Evolutionary conservation across 1,140 invertebrate genomes (phyloP).

Genomic region (Gryon sp.): DNA sequence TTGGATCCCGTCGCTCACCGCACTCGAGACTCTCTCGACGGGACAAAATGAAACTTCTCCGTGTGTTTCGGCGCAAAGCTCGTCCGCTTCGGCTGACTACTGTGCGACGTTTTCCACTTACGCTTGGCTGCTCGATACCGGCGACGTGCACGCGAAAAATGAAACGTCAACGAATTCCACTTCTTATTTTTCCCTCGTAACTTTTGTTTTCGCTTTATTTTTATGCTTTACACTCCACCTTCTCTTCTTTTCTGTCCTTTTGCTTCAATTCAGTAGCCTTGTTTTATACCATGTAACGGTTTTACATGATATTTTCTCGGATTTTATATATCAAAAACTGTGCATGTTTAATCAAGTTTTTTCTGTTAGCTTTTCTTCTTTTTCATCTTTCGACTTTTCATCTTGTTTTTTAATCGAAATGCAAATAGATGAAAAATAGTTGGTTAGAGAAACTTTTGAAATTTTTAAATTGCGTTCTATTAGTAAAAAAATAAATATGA

Average conservation of each 20-base stretch:
- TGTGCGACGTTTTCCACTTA: constrained; percentile 62
- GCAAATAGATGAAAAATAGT: no score
- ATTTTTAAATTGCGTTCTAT: no score
- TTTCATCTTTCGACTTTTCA: background rate
- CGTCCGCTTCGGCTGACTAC: constrained; percentile 53
- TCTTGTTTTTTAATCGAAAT: background rate
- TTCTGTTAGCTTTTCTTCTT: background rate
- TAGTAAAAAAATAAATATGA: no score
- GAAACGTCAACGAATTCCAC: constrained; percentile 61
- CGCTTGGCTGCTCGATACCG: constrained; percentile 52
- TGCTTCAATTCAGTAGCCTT: constrained; percentile 13
- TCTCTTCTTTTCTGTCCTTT: constrained; percentile 33
- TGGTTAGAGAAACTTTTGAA: no score
- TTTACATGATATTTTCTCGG: constrained; percentile 42
- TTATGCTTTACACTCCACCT: constrained; percentile 15
- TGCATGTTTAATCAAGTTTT: background rate
- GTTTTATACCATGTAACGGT: constrained; percentile 32
- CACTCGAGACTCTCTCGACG: constrained; percentile 65
- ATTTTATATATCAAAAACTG: constrained; percentile 21
- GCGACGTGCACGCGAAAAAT: constrained; percentile 59
- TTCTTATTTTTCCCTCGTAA: constrained; percentile 49
- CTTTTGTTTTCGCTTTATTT: constrained; percentile 42
- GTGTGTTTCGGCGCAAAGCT: constrained; percentile 34
- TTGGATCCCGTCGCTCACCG: constrained; percentile 51
- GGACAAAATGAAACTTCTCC: constrained; percentile 71